Conservation (phyloP, 2,888 invertebrate species). For the Lithophane semibrunnea region DNA sequence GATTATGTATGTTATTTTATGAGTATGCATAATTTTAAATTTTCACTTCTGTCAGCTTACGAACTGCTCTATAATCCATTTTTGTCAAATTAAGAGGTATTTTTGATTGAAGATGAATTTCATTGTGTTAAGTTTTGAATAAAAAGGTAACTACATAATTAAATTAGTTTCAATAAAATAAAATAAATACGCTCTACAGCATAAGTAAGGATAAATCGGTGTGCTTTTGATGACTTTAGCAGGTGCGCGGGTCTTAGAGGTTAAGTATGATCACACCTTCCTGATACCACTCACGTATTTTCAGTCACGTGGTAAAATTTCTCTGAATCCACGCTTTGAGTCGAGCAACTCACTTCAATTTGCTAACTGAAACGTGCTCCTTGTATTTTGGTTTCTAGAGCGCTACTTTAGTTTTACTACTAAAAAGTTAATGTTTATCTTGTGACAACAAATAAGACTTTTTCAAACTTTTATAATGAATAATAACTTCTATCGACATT, state of each 20-base stretch:
- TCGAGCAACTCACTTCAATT: neutral
- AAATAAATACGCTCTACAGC: neutral
- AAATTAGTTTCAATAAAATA: neutral
- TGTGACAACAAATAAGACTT: neutral
- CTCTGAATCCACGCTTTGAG: neutral
- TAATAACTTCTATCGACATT: neutral
- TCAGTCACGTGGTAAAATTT: neutral
- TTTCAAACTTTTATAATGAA: neutral
- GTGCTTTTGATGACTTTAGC: no score
- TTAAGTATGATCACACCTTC: neutral
- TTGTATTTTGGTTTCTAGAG: neutral
- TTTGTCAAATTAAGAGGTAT: neutral
- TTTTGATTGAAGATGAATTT: neutral
- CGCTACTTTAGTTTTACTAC: neutral
- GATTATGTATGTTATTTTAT: no score
- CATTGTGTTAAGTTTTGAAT: neutral
- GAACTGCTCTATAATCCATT: neutral
- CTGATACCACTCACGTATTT: neutral
- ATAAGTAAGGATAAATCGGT: neutral
- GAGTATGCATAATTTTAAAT: neutral
- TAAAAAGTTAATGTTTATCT: neutral
- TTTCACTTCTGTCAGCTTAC: neutral
- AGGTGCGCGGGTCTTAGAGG: no score
- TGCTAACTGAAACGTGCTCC: neutral
- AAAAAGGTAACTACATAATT: neutral